phyloP scores from a whole-genome alignment of 2,797 vertebrate genomes.

The Chelon auratus region DNA sequence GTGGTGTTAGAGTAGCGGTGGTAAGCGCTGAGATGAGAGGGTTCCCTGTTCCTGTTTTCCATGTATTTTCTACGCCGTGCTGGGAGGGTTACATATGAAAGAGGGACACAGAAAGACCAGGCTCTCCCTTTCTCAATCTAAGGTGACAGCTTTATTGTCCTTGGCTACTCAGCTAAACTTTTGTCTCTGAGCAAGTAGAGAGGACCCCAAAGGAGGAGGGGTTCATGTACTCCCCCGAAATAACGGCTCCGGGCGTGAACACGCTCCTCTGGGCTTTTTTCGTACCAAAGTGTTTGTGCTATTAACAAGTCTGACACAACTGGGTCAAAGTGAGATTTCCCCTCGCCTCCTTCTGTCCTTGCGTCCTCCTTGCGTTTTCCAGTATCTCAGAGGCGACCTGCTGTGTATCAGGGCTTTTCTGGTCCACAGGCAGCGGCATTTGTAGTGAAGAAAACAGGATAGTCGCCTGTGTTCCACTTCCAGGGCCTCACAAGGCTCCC shows the following conservation, averaged over 20 bases:
- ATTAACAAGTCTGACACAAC: constrained; percentile 64
- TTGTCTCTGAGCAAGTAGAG: constrained; percentile 59
- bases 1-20: constrained; percentile 53
- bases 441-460: constrained; percentile 24
- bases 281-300: constrained; percentile 11
- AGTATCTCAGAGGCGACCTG: constrained; percentile 25
- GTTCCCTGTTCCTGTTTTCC: constrained; percentile 68
- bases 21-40: constrained; percentile 59
- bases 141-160: constrained; percentile 79
- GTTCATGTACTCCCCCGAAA: constrained; percentile 20
- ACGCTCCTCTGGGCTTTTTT: constrained; percentile 19
- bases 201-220: constrained; percentile 40
- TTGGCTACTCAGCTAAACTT: constrained; percentile 62
- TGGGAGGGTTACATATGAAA: constrained; percentile 56
- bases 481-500: constrained; percentile 55
- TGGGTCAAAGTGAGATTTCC: constrained; percentile 60
- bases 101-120: constrained; percentile 48
- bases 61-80: constrained; percentile 47
- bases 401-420: constrained; percentile 9
- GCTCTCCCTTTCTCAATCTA: constrained; percentile 59
- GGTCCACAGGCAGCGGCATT: constrained; percentile 18
- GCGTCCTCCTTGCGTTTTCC: constrained; percentile 27
- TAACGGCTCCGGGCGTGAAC: constrained; percentile 27
- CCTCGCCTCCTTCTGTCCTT: neutral
- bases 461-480: constrained; percentile 28